These are phyloP conservation scores for Lontra canadensis DNA, from an alignment of 2,113 vertebrate species.

Conservation along the genomic window DNA sequence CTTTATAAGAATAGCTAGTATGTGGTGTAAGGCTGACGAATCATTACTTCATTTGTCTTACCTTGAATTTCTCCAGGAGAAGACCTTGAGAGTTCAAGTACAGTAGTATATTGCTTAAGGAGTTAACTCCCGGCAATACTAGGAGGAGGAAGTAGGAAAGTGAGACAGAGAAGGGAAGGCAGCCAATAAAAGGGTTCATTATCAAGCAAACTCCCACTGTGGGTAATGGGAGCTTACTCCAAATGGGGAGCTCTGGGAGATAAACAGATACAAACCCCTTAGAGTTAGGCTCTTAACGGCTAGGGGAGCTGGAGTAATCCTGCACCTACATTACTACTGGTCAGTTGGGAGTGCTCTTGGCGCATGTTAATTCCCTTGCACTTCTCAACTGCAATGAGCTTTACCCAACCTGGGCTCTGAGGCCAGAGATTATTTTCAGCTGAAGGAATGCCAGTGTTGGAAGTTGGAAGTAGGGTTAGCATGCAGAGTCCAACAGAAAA, in stretches of 20 bases:
- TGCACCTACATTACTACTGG: not conserved
- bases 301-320: not conserved
- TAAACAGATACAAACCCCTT: not conserved
- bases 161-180: not conserved
- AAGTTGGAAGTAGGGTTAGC: not conserved
- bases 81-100: not conserved
- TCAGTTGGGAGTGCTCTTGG: not conserved
- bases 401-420: not conserved
- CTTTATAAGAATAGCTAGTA: not conserved
- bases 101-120: not conserved
- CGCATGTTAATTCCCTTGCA: not conserved
- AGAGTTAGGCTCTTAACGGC: not conserved
- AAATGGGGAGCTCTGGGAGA: not conserved
- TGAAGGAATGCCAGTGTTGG: not conserved
- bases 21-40: no score
- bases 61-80: not conserved
- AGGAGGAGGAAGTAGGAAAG: not conserved
- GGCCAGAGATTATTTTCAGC: not conserved
- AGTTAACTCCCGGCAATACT: not conserved
- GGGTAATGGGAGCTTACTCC: not conserved
- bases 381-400: not conserved
- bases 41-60: not conserved
- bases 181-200: not conserved
- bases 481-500: not conserved
- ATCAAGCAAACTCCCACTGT: not conserved